Conservation (phyloP, 2,888 invertebrate genomes). For the Drosophila testacea region DNA sequence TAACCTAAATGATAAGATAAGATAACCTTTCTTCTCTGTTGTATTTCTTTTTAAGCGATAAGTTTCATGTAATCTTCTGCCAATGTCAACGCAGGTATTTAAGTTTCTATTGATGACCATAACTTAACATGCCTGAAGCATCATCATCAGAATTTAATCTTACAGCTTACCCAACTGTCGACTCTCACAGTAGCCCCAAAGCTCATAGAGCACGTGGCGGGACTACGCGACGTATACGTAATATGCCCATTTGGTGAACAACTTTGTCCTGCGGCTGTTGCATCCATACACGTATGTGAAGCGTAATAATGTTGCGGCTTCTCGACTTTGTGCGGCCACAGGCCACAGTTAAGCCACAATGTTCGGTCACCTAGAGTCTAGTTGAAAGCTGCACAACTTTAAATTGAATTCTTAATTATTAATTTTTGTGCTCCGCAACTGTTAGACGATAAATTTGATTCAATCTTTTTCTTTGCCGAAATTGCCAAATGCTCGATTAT, state of each 20-base stretch:
- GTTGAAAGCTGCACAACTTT: constrained; percentile 32
- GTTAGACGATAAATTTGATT: constrained; percentile 35
- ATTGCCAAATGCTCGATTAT: constrained; percentile 40
- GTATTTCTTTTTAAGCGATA: no score
- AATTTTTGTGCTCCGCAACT: constrained; percentile 8
- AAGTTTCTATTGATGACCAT: neutral
- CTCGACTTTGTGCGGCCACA: constrained; percentile 11
- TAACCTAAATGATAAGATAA: no score
- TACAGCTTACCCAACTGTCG: neutral
- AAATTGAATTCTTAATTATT: constrained; percentile 57
- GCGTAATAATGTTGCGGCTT: constrained; percentile 55
- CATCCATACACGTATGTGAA: constrained; percentile 11
- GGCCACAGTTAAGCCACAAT: neutral
- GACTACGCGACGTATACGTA: constrained; percentile 2
- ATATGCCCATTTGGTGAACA: neutral
- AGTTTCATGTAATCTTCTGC: neutral
- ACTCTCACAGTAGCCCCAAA: neutral
- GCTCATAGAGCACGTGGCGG: neutral
- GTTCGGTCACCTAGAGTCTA: neutral
- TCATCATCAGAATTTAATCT: neutral
- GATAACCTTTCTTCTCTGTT: no score
- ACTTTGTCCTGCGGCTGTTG: constrained; percentile 1
- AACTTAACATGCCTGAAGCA: neutral
- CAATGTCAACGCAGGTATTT: neutral
- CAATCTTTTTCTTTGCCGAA: constrained; percentile 12